Evolutionary conservation across 2,888 invertebrate genomes (phyloP).

Genomic region (Aspidiotus rigidus): DNA sequence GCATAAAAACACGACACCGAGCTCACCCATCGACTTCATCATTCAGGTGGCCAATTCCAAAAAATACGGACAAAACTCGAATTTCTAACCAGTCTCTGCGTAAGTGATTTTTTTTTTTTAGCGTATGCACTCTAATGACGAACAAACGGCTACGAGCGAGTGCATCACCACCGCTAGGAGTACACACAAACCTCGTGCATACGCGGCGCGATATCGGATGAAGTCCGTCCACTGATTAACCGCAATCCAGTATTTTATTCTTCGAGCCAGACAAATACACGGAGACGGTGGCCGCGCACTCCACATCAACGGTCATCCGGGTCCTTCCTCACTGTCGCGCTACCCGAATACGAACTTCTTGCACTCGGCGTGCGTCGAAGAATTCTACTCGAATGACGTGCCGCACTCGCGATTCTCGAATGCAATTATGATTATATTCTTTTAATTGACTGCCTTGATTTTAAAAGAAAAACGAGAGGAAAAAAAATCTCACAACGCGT

Average conservation of each 20-base stretch:
- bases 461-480: too few species aligned
- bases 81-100: background rate
- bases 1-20: constrained; percentile 20
- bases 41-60: too few species aligned
- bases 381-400: too few species aligned
- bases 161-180: background rate
- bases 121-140: too few species aligned
- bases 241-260: constrained; percentile 22
- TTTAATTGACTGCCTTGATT: too few species aligned
- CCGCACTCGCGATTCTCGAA: too few species aligned
- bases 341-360: too few species aligned
- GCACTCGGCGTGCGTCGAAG: too few species aligned
- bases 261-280: constrained; percentile 26
- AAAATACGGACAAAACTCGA: background rate
- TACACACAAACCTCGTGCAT: constrained; percentile 3
- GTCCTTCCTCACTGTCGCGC: background rate
- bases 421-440: too few species aligned
- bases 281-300: constrained; percentile 11
- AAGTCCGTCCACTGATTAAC: constrained; percentile 16
- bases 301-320: constrained; percentile 2
- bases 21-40: constrained; percentile 1
- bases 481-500: too few species aligned
- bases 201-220: constrained; percentile 14
- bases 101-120: too few species aligned
- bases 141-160: background rate